These are phyloP conservation scores for Baronia brevicornis DNA, from an alignment of 2,888 invertebrate species.

Conservation along the genomic window DNA sequence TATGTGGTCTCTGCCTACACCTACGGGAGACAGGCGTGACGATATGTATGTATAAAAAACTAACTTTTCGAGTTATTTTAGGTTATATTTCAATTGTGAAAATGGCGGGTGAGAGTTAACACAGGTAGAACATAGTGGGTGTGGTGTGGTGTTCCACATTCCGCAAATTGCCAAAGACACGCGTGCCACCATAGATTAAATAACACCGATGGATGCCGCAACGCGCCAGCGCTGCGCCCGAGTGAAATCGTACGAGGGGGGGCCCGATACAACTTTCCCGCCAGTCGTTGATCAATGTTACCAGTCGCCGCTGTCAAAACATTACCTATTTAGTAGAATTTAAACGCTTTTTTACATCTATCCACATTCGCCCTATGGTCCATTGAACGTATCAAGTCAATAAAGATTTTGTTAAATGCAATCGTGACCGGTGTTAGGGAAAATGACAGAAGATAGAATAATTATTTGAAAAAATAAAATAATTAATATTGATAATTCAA, in stretches of 20 bases:
- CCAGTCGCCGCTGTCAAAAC: constrained; percentile 5
- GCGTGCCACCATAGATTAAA: constrained; percentile 12
- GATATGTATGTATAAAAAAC: no score
- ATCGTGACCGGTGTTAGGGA: no score
- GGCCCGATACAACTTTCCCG: constrained; percentile 18
- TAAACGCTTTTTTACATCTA: neutral
- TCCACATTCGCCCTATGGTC: neutral
- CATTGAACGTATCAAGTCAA: neutral
- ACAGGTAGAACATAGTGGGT: no score
- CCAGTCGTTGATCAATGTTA: constrained; percentile 11
- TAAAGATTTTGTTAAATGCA: neutral
- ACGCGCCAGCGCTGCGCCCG: constrained; percentile 6
- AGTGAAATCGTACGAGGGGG: constrained; percentile 10
- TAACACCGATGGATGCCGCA: constrained; percentile 10
- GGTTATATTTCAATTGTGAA: no score
- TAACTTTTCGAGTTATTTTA: no score
- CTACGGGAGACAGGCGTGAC: no score
- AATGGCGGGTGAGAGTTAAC: no score
- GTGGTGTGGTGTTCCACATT: constrained; percentile 8
- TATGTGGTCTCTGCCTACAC: no score
- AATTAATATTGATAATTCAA: no score
- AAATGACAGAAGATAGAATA: no score
- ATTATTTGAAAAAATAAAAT: no score
- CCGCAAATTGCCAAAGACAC: constrained; percentile 10
- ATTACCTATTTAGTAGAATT: constrained; percentile 2